A percentile compares a stretch with the other conserved stretches of the same genome.
Evolutionary conservation across 2,113 vertebrate species (phyloP).

Genomic region (Excalfactoria chinensis): DNA sequence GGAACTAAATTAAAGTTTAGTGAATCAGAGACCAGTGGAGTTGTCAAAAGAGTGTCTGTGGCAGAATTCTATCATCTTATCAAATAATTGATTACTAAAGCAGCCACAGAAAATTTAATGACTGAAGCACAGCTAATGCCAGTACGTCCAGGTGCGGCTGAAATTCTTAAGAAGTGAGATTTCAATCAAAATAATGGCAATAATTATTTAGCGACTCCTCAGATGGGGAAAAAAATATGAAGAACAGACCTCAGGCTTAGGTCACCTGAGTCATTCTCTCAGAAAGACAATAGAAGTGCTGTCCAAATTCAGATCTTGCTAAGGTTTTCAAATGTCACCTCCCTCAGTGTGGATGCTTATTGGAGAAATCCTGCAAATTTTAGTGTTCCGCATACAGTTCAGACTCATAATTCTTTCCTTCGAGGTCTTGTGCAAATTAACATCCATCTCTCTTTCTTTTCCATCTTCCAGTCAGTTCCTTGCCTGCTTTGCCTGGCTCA

Average conservation of each 20-base stretch:
- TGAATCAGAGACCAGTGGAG: neutral
- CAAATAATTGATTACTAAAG: slow-evolving; percentile 6
- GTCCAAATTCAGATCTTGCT: neutral
- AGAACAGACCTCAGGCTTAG: neutral
- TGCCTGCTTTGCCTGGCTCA: neutral
- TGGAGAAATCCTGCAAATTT: neutral
- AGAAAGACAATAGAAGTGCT: neutral
- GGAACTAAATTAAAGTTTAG: neutral
- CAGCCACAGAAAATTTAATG: neutral
- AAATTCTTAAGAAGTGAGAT: neutral
- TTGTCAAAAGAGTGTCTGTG: neutral
- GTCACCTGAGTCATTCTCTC: neutral
- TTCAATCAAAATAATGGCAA: neutral
- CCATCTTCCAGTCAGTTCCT: neutral
- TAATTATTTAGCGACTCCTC: neutral
- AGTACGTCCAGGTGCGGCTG: slow-evolving; percentile 22
- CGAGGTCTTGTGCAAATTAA: slow-evolving; percentile 44
- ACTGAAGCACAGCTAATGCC: neutral
- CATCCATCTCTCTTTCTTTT: neutral
- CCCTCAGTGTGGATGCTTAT: neutral
- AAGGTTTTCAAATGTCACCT: neutral
- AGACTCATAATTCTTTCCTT: slow-evolving; percentile 4
- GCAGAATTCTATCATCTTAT: neutral
- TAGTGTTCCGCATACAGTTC: neutral
- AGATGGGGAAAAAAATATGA: slow-evolving; percentile 32